Evolutionary conservation across 2,888 invertebrate species (phyloP), one percentile per base, ranked within the genome.

Genomic region (Isotomurus palustris): DNA sequence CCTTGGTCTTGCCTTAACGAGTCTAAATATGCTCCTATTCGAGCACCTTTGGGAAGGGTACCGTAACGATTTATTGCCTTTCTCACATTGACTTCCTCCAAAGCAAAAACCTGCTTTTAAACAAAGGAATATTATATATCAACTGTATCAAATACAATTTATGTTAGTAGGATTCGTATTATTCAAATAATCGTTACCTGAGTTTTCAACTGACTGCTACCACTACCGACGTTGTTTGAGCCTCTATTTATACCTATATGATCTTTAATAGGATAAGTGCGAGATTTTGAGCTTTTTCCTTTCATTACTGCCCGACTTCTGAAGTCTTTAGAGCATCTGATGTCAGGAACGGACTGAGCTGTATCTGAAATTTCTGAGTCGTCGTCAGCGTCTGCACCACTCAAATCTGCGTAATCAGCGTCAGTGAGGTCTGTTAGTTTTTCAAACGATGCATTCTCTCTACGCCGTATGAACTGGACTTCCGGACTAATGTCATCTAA

Each of bases 21-120:
- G 76, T 96, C 95, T 53, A 97, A 78, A 77, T 92, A 97, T 5
- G 95, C 96, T 28, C 95, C 95, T 45, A 97, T 96, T 67, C 96
- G 83, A 10, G 93, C 93, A 90, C 94, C 72, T 77, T 96, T 97
- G 0, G 97, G 97, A 73, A 97, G 79, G 10, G 97, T 97, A 19
- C 97, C 97, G 75, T 95, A 96, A 25, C 94, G 83, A 77, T 91
- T 94, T 67, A 91, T 91, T 44, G 93, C 93, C 68, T 91, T 85
- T 73, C 91, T 88, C 51, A 95, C 94, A 78, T 95, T 95, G 78
- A 92, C 91, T 67, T 93, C 92, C 77, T 95, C 95, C 70, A 95
- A 80, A 22, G 94, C 92, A 53, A 92, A 94, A 63, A 94, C 89
- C 72, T 90, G 88, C 17, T 27, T 29, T 89, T 84, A 71, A 56